phyloP scores from a whole-genome alignment of 1,140 invertebrate species.

The Antheraea pernyi region DNA sequence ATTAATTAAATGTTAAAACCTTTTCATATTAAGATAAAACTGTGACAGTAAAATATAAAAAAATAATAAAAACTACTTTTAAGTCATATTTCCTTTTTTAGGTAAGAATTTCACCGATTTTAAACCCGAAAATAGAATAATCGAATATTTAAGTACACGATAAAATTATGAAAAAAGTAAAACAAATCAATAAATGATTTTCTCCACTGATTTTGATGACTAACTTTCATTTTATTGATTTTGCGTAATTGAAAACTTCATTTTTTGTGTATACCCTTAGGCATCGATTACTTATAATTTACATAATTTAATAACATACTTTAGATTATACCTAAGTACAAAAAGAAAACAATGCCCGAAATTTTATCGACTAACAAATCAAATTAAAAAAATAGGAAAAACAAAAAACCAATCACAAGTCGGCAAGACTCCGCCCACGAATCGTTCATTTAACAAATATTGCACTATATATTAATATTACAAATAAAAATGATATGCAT shows the following conservation, averaged over 20 bases:
- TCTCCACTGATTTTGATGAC: too few species aligned
- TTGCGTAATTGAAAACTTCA: neutral
- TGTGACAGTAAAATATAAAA: too few species aligned
- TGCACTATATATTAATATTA: slow-evolving; percentile 47
- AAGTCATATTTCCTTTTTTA: too few species aligned
- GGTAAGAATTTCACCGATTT: neutral
- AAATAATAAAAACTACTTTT: too few species aligned
- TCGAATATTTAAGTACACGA: neutral
- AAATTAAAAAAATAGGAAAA: slow-evolving; percentile 27
- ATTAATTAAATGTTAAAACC: too few species aligned
- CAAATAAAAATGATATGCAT: slow-evolving; percentile 54
- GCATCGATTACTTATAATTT: slow-evolving; percentile 22
- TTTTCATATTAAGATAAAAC: too few species aligned
- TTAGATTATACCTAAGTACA: slow-evolving; percentile 32
- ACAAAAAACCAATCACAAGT: slow-evolving; percentile 45
- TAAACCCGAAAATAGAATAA: neutral
- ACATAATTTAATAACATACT: slow-evolving; percentile 32
- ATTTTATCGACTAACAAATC: slow-evolving; percentile 29
- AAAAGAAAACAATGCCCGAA: slow-evolving; percentile 20
- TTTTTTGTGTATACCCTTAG: slow-evolving; percentile 9
- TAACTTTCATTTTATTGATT: too few species aligned
- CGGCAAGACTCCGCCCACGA: slow-evolving; percentile 41
- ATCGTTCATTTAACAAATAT: slow-evolving; percentile 37
- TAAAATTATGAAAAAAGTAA: too few species aligned
- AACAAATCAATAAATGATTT: too few species aligned